These are phyloP conservation scores for Hippocampus abdominalis DNA, from an alignment of 2,113 vertebrate genomes.

Conservation along the genomic window DNA sequence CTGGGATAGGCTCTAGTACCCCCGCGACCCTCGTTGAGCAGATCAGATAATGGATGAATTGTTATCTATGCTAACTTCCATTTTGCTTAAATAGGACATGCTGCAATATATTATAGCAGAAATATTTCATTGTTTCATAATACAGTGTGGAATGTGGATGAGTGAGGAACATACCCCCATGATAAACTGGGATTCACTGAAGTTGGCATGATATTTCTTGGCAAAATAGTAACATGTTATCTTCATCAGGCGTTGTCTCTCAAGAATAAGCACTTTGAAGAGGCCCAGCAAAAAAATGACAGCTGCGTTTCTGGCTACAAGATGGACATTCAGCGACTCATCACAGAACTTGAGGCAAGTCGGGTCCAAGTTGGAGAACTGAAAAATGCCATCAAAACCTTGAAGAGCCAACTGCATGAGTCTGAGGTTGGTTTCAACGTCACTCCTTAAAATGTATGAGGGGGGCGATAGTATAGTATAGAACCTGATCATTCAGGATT, in stretches of 20 bases:
- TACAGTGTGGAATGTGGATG: background rate
- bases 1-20: no score
- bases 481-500: background rate
- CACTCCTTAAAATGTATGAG: background rate
- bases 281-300: slow-evolving; percentile 44
- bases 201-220: no score
- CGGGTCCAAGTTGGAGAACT: slow-evolving; percentile 64
- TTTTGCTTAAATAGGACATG: no score
- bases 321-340: slow-evolving; percentile 60
- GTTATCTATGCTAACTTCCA: no score
- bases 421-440: slow-evolving; percentile 45
- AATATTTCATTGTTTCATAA: no score
- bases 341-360: slow-evolving; percentile 62
- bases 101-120: no score
- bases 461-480: no score
- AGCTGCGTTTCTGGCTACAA: slow-evolving; percentile 56
- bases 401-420: slow-evolving; percentile 44
- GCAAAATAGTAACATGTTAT: background rate
- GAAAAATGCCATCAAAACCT: slow-evolving; percentile 59
- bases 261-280: slow-evolving; percentile 66
- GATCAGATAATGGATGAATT: no score
- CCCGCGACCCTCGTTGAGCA: no score
- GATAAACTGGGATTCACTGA: no score
- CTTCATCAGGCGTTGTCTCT: slow-evolving; percentile 54
- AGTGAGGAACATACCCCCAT: background rate